phyloP scores from a whole-genome alignment of 2,113 vertebrate species.

The Panthera tigris region DNA sequence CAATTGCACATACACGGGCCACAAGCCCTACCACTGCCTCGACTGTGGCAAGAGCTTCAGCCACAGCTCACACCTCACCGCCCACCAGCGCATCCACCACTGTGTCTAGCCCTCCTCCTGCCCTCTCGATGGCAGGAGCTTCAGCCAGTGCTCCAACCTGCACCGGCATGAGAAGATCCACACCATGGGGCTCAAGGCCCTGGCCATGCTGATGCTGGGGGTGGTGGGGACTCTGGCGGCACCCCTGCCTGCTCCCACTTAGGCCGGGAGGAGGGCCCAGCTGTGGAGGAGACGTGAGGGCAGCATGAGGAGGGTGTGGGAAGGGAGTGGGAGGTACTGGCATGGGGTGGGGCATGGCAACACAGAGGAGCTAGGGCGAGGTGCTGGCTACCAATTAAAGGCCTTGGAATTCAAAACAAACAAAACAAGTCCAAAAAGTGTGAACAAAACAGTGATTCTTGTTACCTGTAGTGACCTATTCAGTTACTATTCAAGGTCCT shows the following conservation, averaged over 20 bases:
- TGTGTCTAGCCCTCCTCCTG: conserved; percentile 74
- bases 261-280: not conserved
- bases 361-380: not conserved
- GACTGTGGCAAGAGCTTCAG: not conserved
- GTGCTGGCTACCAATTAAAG: conserved; percentile 50
- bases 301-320: not conserved
- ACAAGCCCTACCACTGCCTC: conserved; percentile 70
- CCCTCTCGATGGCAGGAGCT: conserved; percentile 66
- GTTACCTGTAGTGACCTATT: not conserved
- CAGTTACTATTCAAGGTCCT: not conserved
- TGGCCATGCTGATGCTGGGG: conserved; percentile 73
- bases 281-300: not conserved
- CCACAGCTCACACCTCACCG: conserved; percentile 73
- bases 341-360: not conserved
- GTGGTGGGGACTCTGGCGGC: conserved; percentile 5
- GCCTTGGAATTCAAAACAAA: not conserved
- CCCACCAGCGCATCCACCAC: conserved; percentile 73
- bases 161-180: conserved; percentile 77
- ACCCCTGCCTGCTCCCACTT: conserved; percentile 28
- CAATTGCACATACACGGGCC: conserved; percentile 68
- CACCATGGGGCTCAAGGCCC: conserved; percentile 57
- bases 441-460: not conserved
- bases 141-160: conserved; percentile 74
- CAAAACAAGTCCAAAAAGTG: not conserved
- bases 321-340: not conserved